Conservation (phyloP, 1,140 invertebrate species). For the Drosophila miranda region DNA sequence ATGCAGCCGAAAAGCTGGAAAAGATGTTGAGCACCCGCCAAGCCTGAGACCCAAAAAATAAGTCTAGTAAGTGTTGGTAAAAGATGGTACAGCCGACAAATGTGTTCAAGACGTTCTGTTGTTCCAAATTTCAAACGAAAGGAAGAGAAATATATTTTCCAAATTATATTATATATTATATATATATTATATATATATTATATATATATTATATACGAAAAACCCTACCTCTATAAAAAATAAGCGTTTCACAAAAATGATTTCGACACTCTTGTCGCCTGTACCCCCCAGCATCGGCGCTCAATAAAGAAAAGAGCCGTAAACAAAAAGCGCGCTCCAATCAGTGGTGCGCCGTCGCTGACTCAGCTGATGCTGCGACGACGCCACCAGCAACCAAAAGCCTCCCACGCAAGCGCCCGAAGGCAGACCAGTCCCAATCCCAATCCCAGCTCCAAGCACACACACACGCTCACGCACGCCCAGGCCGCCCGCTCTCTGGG, state of each 20-base stretch:
- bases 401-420: conserved; percentile 56
- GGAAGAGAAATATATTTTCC: not conserved
- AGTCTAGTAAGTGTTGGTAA: conserved; percentile 2
- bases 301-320: conserved; percentile 46
- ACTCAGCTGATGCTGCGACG: conserved; percentile 67
- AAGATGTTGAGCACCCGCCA: conserved; percentile 10
- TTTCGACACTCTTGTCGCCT: conserved; percentile 49
- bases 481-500: no score
- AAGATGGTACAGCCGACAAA: conserved; percentile 39
- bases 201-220: no score
- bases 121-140: not conserved
- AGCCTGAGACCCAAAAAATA: conserved; percentile 34
- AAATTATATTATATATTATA: no score
- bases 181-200: no score
- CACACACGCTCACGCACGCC: not conserved
- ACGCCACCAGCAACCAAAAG: conserved; percentile 36
- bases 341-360: conserved; percentile 36
- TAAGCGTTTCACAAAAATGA: not conserved
- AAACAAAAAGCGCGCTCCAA: conserved; percentile 59
- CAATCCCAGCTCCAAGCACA: not conserved
- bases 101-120: not conserved
- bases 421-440: conserved; percentile 37
- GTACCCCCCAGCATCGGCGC: conserved; percentile 13
- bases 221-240: no score
- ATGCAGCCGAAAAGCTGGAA: conserved; percentile 37